Percentiles rank a stretch among this genome's conserved stretches.
These are phyloP conservation scores for Drosophila conformis DNA, from an alignment of 2,888 invertebrate species.

Conservation along the genomic window DNA sequence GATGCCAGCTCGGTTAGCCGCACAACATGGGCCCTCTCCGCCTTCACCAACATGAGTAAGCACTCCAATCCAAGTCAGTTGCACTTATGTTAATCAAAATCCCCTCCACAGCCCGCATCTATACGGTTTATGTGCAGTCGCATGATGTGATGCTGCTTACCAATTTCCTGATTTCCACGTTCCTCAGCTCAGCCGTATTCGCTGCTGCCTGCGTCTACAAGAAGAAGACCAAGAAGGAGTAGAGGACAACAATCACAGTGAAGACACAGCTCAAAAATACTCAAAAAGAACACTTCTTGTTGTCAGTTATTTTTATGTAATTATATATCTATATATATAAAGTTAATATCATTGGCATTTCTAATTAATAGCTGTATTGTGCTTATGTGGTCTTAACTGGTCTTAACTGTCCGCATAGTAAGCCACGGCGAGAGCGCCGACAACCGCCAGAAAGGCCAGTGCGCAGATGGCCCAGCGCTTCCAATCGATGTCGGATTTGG, in stretches of 20 bases:
- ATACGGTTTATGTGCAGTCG: conserved; percentile 92
- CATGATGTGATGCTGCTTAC: conserved; percentile 89
- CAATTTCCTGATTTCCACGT: conserved; percentile 90
- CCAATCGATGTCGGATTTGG: conserved; percentile 60
- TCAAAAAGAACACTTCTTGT: conserved; percentile 38
- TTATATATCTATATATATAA: conserved; percentile 12
- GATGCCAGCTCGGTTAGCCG: conserved; percentile 92
- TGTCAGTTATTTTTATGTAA: conserved; percentile 39
- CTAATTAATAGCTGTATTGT: conserved; percentile 7
- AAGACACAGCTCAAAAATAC: conserved; percentile 28
- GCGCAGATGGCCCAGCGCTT: conserved; percentile 61
- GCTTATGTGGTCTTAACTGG: conserved; percentile 1
- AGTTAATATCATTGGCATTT: conserved; percentile 33
- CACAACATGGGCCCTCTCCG: conserved; percentile 92
- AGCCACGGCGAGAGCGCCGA: conserved; percentile 71
- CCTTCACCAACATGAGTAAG: conserved; percentile 92
- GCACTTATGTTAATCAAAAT: background rate
- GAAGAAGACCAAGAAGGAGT: conserved; percentile 81
- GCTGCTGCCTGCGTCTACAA: conserved; percentile 89
- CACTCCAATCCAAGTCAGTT: conserved; percentile 53
- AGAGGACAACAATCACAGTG: conserved; percentile 11
- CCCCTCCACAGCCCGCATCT: conserved; percentile 90
- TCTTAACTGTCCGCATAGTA: conserved; percentile 76
- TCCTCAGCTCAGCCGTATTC: conserved; percentile 90
- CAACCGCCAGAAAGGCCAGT: conserved; percentile 51